Evolutionary conservation across 2,113 vertebrate species (phyloP), one percentile per base, ranked within the genome.

Genomic region (Rana temporaria): DNA sequence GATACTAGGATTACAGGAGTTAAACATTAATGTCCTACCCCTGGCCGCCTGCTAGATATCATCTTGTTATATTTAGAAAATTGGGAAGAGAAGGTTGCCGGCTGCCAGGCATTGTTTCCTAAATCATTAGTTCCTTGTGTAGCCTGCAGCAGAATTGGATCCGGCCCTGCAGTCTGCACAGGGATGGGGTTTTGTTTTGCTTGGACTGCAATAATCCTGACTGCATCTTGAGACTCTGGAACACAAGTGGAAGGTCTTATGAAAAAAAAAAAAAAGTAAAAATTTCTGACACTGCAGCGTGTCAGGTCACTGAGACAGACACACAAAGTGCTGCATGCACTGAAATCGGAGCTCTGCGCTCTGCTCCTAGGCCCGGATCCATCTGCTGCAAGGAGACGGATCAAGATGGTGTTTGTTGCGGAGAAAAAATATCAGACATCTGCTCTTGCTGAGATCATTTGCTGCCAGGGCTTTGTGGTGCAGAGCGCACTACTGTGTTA

Each of bases 201-300:
- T 75, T 82, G 70, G 48, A 62, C 79, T 66, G 80, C 80, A 82
- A 75, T 82, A 75, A 48, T 82, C 30, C 48, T 82, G 80, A 82
- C 30, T 9, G 60, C 60, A 52, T 71, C 67, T 71, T 63, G 55
- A 79, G 78, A 63, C 67, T 70, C 34, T 22, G 67, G 66, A 81
- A 53, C 57, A 71, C 55, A 62, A 55, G 67, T 69, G 72, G 68
- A 81, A 82, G 80, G 71, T 82, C 80, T 75, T 74, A 52, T 48
- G 75, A 67, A 52, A 82, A 71, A 66, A 62, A 57, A 67, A 62
- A 82, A 71, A 66, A 62, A 57, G 38, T 48, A 20, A 53, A 53
- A 75, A 75, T 75, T 56, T 82, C 71, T 82, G 80, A 82, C 80
- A 48, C 80, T 57, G 80, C 80, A 67, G 62, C 42, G 62, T 59